These are phyloP conservation scores for Bothrops alternatus DNA, from an alignment of 2,797 vertebrate species.

Conservation along the genomic window DNA sequence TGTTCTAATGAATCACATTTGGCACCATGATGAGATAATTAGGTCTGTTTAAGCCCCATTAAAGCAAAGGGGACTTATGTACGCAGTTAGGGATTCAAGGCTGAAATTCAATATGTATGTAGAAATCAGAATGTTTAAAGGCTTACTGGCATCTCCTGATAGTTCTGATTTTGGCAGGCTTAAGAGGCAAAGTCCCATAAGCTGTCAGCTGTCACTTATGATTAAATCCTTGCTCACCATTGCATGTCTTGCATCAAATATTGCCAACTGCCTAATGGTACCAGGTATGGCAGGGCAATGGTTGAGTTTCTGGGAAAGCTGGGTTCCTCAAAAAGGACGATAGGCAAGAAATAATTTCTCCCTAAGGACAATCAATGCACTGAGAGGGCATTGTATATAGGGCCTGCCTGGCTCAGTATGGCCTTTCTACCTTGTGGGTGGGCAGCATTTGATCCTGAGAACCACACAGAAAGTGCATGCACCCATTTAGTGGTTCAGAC, in stretches of 20 bases:
- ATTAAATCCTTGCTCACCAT: not conserved
- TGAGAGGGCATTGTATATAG: not conserved
- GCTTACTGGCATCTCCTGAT: not conserved
- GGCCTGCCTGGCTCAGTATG: not conserved
- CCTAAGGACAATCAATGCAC: not conserved
- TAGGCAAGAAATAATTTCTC: not conserved
- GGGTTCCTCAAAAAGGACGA: not conserved
- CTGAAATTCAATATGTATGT: not conserved
- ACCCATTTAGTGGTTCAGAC: not conserved
- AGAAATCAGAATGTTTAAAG: not conserved
- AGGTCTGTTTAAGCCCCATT: not conserved
- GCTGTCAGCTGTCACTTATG: not conserved
- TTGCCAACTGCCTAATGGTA: not conserved
- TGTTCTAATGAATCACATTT: constrained; percentile 14
- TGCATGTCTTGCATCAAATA: not conserved
- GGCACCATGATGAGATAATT: not conserved
- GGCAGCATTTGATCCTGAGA: not conserved
- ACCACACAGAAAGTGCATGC: not conserved
- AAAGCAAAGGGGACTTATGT: not conserved
- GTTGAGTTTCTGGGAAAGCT: not conserved
- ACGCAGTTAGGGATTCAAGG: not conserved
- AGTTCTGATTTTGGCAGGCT: not conserved
- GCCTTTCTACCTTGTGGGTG: not conserved
- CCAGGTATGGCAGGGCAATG: not conserved
- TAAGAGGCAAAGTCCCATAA: not conserved